Conservation (phyloP, 2,797 vertebrate species). For the Diplodus sargus region DNA sequence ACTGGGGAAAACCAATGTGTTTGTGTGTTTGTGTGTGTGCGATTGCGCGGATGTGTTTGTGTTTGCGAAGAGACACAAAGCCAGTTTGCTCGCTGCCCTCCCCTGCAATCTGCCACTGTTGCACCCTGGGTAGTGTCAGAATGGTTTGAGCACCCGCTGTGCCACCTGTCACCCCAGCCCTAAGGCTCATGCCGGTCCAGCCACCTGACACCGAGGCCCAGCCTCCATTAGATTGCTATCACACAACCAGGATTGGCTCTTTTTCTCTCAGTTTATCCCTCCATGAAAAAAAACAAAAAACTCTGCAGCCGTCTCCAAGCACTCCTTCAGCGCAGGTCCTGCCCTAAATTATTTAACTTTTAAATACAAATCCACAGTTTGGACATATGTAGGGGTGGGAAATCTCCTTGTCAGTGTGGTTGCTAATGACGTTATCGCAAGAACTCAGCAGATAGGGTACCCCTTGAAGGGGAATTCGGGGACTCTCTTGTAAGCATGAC, state of each 20-base stretch:
- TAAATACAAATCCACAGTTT: slow-evolving; percentile 39
- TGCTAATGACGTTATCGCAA: slow-evolving; percentile 70
- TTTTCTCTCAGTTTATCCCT: slow-evolving; percentile 32
- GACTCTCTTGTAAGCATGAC: slow-evolving; percentile 72
- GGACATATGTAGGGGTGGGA: slow-evolving; percentile 49
- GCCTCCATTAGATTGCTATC: slow-evolving; percentile 69
- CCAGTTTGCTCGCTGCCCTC: slow-evolving; percentile 36
- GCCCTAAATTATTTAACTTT: slow-evolving; percentile 31
- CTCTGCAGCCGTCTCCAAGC: slow-evolving; percentile 28
- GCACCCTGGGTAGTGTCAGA: slow-evolving; percentile 73
- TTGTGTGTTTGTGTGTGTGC: not conserved
- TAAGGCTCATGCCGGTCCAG: slow-evolving; percentile 54
- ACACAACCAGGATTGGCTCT: slow-evolving; percentile 52
- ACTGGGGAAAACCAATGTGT: slow-evolving; percentile 3
- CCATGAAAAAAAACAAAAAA: too few species aligned
- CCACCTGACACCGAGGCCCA: slow-evolving; percentile 53
- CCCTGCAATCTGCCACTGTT: slow-evolving; percentile 68
- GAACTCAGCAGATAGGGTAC: slow-evolving; percentile 63
- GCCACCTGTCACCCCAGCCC: slow-evolving; percentile 74
- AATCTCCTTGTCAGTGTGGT: slow-evolving; percentile 50
- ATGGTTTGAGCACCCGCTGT: slow-evolving; percentile 62
- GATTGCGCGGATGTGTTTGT: slow-evolving; percentile 5
- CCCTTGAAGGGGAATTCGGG: slow-evolving; percentile 70
- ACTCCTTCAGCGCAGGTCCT: slow-evolving; percentile 5
- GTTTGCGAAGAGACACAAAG: slow-evolving; percentile 11